Evolutionary conservation across 2,113 vertebrate genomes (phyloP), one percentile per base, ranked within the genome.

Genomic region (Pionites leucogaster): DNA sequence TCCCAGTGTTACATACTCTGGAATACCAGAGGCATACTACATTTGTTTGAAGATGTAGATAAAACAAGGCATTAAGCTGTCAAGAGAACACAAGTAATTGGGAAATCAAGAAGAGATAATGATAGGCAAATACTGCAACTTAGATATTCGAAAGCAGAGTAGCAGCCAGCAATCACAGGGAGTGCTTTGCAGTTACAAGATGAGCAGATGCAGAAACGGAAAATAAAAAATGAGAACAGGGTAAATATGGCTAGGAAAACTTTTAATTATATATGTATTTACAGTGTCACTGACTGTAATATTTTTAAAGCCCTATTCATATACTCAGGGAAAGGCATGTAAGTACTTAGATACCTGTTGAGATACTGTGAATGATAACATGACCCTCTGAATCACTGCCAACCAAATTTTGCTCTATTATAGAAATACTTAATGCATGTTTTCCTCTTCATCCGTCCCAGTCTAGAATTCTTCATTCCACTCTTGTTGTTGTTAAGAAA

Each of bases 321-420:
- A 42, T n/a, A 68, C 17, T 39, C 0, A 0, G 10, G 2, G 28
- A 9, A 82, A 64, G 42, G 20, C 16, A 60, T 9, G 6, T 52
- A 72, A 42, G 47, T 76, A 86, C 33, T 55, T 68, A 35, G 24
- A 72, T 60, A 65, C 13, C 77, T 77, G 37, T 60, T 88, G 39
- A 47, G 11, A 41, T 49, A n/a, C 11, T 46, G 6, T 80, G 27
- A 69, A 62, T 63, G 23, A 75, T 72, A 76, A 62, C 6, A 47
- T 62, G 44, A 90, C 15, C 11, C 2, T 4, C 23, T 25, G 33
- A 88, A 76, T 75, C 67, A 71, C 47, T 69, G 29, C 20, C 44
- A 79, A 55, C 3, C 6, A 90, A 60, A 85, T 3, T 81, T 62
- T 75, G 31, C 4, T 63, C 9, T 60, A 3, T 33, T 44, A 62